Base-by-base conservation (phyloP, 2,113 vertebrate genomes). In the Strix aluco region DNA sequence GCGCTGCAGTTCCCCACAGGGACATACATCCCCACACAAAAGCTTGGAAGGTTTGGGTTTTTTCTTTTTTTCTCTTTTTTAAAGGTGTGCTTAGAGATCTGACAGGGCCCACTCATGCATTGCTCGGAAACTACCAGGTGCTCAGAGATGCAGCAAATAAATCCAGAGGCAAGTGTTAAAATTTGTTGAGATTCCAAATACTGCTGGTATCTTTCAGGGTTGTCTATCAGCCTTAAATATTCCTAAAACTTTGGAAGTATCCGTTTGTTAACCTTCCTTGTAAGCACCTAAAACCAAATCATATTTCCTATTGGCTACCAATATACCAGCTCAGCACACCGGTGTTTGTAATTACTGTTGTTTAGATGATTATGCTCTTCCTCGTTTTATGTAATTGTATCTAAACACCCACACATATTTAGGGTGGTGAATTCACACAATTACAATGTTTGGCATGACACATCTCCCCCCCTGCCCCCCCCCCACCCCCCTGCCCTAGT, bases 11-110 rank as follows among this genome's bases (percentile, higher is more conserved):
- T 95, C 88, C 80, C 88, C 57, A 90, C 80, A 75, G 86, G 73
- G 91, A 23, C 81, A 75, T 78, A 93, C 63, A 90, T n/a, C 85
- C 79, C 63, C 72, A 36, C 52, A 96, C 69, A 95, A 96, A 95
- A 95, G 77, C 63, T 84, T 47, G n/a, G 77, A 67, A 84, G 32
- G 20, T 44, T 67, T 81, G 40, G 10, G 5, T 25, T 36, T 23
- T 17, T 7, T 4, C 4, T 15, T 36, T 46, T 36, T 20, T 13
- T 11, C 4, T 7, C 7, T n/a, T 42, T 66, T 92, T 90, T 54
- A 83, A 93, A 90, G 38, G 63, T 83, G 51, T 32, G 26, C 23
- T 78, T 86, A 88, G 13, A 84, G 40, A 82, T 75, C 55, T 63
- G 29, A 65, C 29, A 38, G 32, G 21, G 4, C 21, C 32, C 30